These are phyloP conservation scores for Gymnoscelis rufifasciata DNA, from an alignment of 2,888 invertebrate genomes.

Conservation along the genomic window DNA sequence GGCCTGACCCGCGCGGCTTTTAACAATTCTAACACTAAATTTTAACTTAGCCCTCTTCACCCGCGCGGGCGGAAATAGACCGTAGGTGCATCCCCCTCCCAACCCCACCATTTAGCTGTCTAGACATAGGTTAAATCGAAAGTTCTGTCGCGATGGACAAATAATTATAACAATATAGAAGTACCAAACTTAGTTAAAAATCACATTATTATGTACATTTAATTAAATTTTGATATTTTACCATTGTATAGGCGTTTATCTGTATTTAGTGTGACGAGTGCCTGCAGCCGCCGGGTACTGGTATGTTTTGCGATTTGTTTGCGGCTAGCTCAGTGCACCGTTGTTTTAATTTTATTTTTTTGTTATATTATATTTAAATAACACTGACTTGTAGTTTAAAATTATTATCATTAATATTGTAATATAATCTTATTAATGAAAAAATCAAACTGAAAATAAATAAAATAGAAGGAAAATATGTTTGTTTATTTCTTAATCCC, in stretches of 20 bases:
- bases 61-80: conserved; percentile 39
- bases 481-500: conserved; percentile 33
- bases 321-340: conserved; percentile 56
- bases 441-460: conserved; percentile 78
- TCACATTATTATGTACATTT: conserved; percentile 77
- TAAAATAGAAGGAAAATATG: conserved; percentile 69
- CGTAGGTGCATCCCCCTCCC: conserved; percentile 49
- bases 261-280: conserved; percentile 52
- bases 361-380: conserved; percentile 77
- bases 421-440: conserved; percentile 80
- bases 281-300: conserved; percentile 42
- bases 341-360: conserved; percentile 72
- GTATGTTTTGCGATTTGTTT: conserved; percentile 48
- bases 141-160: conserved; percentile 56
- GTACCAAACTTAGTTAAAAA: conserved; percentile 77
- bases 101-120: conserved; percentile 63
- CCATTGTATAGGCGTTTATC: conserved; percentile 77
- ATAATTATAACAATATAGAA: conserved; percentile 65
- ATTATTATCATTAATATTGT: conserved; percentile 80
- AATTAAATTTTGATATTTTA: conserved; percentile 75
- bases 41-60: conserved; percentile 20
- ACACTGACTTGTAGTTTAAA: conserved; percentile 78
- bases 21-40: conserved; percentile 19
- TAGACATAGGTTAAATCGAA: conserved; percentile 58
- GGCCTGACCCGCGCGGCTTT: conserved; percentile 21